Percentiles rank a stretch among this genome's conserved stretches.
phyloP scores from a whole-genome alignment of 2,888 invertebrate genomes.

The Drosophila dives region DNA sequence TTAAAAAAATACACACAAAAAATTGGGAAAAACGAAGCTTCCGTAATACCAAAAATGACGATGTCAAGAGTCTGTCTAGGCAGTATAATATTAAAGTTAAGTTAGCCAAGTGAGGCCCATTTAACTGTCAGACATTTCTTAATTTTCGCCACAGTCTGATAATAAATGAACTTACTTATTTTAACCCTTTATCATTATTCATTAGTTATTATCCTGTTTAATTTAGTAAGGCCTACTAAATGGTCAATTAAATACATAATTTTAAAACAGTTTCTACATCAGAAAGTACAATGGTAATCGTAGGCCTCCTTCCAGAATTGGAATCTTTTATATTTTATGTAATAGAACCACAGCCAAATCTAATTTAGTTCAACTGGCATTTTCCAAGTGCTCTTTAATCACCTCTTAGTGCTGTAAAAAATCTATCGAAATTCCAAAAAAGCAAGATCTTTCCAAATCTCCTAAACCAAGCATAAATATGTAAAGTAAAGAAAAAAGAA shows the following conservation, averaged over 20 bases:
- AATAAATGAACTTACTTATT: background rate
- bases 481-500: background rate
- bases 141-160: background rate
- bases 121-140: background rate
- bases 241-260: background rate
- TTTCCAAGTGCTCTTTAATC: background rate
- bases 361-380: background rate
- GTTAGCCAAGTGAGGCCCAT: background rate
- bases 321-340: background rate
- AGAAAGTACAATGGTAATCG: background rate
- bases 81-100: slow-evolving; percentile 6
- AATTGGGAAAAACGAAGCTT: slow-evolving; percentile 21
- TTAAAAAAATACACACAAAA: background rate
- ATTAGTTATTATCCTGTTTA: background rate
- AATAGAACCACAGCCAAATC: background rate
- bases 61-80: slow-evolving; percentile 1
- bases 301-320: background rate
- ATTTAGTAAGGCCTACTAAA: background rate
- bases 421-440: background rate
- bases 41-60: slow-evolving; percentile 1
- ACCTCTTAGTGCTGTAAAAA: background rate
- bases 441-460: background rate
- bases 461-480: background rate
- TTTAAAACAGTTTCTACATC: background rate
- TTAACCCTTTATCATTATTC: background rate